Evolutionary conservation across 2,888 invertebrate species (phyloP).

Genomic region (Dryadula phaetusa): DNA sequence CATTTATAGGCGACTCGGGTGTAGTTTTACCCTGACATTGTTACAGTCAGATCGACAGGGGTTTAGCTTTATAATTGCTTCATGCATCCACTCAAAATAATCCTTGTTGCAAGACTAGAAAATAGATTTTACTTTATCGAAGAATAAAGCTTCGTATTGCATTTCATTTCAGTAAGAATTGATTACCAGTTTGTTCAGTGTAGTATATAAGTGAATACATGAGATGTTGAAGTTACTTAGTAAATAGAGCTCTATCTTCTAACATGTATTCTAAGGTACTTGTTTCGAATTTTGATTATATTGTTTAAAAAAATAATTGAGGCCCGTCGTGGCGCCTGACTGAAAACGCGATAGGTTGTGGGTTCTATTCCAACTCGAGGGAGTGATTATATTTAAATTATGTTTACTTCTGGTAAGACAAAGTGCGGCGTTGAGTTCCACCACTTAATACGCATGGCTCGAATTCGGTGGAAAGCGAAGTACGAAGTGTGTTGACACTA

Average conservation of each 20-base stretch:
- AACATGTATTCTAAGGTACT: conserved; percentile 74
- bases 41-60: conserved; percentile 51
- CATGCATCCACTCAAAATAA: conserved; percentile 34
- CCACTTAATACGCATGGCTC: too few species aligned
- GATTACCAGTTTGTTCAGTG: conserved; percentile 65
- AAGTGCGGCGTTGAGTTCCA: too few species aligned
- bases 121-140: conserved; percentile 49
- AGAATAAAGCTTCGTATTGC: conserved; percentile 45
- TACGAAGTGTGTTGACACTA: too few species aligned
- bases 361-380: too few species aligned
- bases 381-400: too few species aligned
- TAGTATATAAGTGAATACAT: conserved; percentile 74
- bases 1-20: conserved; percentile 49
- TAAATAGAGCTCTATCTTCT: conserved; percentile 57
- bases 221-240: conserved; percentile 65
- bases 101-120: conserved; percentile 45
- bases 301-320: too few species aligned
- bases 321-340: too few species aligned
- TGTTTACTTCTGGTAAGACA: too few species aligned
- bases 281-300: conserved; percentile 20
- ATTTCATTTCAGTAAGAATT: conserved; percentile 60
- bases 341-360: too few species aligned
- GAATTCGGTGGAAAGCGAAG: too few species aligned
- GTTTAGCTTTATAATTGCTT: conserved; percentile 40
- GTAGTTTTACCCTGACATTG: conserved; percentile 58